Evolutionary conservation across 2,888 invertebrate genomes (phyloP).

Genomic region (Stomorhina lunata): DNA sequence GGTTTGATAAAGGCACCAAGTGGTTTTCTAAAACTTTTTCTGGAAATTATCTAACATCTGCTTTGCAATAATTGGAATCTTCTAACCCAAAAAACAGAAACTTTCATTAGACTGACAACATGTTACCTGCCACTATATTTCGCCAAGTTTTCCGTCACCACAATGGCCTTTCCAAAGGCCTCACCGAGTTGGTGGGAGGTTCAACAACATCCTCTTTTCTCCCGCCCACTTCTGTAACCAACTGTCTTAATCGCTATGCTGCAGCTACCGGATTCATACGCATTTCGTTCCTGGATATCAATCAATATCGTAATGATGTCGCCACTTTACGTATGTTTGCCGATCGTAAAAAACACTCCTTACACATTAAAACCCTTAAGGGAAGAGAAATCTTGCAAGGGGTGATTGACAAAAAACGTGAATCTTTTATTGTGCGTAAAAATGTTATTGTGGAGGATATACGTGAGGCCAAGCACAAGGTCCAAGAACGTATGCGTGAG

Average conservation of each 20-base stretch:
- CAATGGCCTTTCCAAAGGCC: conserved; percentile 72
- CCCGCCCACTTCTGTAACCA: conserved; percentile 69
- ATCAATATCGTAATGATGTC: conserved; percentile 76
- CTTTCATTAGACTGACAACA: conserved; percentile 53
- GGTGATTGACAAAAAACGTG: conserved; percentile 83
- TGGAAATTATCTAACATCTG: conserved; percentile 5
- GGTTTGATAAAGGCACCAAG: neutral
- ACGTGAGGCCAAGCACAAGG: conserved; percentile 85
- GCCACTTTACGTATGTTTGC: conserved; percentile 76
- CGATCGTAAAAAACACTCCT: conserved; percentile 75
- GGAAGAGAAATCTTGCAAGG: conserved; percentile 81
- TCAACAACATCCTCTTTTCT: conserved; percentile 68
- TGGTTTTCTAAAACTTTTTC: conserved; percentile 4
- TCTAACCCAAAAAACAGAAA: neutral
- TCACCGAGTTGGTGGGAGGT: conserved; percentile 74
- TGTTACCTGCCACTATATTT: conserved; percentile 77
- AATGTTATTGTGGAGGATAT: conserved; percentile 86
- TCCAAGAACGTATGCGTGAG: conserved; percentile 87
- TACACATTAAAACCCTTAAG: conserved; percentile 78
- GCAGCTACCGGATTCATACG: conserved; percentile 78
- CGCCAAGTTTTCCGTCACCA: conserved; percentile 75
- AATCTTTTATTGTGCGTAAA: conserved; percentile 83
- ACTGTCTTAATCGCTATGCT: conserved; percentile 77
- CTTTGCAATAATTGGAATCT: neutral
- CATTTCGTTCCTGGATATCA: conserved; percentile 77